Evolutionary conservation across 2,113 vertebrate species (phyloP).

Genomic region (Entosphenus tridentatus): DNA sequence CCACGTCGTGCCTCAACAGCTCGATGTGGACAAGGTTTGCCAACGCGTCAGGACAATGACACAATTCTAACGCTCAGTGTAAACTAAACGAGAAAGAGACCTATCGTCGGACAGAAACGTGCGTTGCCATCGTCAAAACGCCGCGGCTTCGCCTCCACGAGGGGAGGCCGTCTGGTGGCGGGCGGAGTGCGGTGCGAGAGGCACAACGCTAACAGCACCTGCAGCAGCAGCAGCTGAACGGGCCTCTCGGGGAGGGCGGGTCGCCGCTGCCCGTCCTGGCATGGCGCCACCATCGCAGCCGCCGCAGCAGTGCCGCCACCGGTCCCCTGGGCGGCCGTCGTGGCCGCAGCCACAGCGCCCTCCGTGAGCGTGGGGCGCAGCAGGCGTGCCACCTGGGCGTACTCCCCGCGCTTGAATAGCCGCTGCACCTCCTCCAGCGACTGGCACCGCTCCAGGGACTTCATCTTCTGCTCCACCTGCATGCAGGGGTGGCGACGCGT

Average conservation of each 20-base stretch:
- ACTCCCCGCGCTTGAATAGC: constrained; percentile 58
- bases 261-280: not conserved
- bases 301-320: constrained; percentile 3
- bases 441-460: constrained; percentile 85
- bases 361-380: constrained; percentile 54
- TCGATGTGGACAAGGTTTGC: no score
- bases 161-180: no score
- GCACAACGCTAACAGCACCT: constrained; percentile 25
- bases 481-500: no score
- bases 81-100: no score
- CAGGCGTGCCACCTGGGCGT: constrained; percentile 54
- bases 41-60: no score
- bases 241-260: constrained; percentile 74
- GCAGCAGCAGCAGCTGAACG: constrained; percentile 66
- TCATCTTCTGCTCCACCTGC: constrained; percentile 37
- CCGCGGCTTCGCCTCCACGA: no score
- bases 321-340: not conserved
- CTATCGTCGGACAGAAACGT: no score
- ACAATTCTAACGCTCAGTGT: no score
- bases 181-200: no score
- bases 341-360: constrained; percentile 27
- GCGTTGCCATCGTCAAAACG: no score
- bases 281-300: not conserved
- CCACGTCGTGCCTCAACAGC: no score
- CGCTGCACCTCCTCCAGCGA: constrained; percentile 90